A percentile compares a stretch with the other conserved stretches of the same genome.
These are phyloP conservation scores for Ambastaia sidthimunki DNA, from an alignment of 2,797 vertebrate species.

Conservation along the genomic window DNA sequence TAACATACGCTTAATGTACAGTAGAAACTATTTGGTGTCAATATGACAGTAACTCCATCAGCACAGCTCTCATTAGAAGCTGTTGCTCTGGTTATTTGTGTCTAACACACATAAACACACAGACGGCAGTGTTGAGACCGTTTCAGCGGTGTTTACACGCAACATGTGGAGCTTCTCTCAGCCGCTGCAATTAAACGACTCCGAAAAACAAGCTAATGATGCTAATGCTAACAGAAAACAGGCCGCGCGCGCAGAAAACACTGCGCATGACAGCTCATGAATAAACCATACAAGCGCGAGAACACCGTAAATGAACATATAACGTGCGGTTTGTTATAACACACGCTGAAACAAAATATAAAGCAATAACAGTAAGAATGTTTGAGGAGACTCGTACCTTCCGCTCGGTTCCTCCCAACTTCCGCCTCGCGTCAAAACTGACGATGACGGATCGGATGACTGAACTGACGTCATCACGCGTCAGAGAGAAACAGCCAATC, in stretches of 20 bases:
- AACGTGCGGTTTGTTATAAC: background rate
- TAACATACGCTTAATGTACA: background rate
- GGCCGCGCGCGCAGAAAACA: constrained; percentile 22
- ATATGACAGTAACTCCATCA: constrained; percentile 4
- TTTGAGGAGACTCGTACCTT: constrained; percentile 52
- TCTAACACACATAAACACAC: background rate
- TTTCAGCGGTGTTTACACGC: background rate
- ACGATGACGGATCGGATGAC: constrained; percentile 76
- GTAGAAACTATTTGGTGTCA: background rate
- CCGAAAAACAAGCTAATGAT: constrained; percentile 3
- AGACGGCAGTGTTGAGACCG: background rate
- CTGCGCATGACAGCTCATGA: background rate
- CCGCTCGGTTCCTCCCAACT: constrained; percentile 74
- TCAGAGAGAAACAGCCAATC: constrained; percentile 65
- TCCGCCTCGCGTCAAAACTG: constrained; percentile 74
- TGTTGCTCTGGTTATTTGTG: background rate
- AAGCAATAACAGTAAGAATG: background rate
- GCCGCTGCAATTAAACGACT: background rate
- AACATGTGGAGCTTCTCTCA: background rate
- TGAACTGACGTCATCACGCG: constrained; percentile 65
- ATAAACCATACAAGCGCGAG: background rate
- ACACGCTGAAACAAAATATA: too few relatives aligned
- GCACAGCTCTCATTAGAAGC: background rate
- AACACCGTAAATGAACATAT: background rate
- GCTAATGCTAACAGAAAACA: constrained; percentile 46